A percentile compares a stretch with the other conserved stretches of the same genome.
Conservation (phyloP, 2,888 invertebrate species). For the Mayetiola destructor region DNA sequence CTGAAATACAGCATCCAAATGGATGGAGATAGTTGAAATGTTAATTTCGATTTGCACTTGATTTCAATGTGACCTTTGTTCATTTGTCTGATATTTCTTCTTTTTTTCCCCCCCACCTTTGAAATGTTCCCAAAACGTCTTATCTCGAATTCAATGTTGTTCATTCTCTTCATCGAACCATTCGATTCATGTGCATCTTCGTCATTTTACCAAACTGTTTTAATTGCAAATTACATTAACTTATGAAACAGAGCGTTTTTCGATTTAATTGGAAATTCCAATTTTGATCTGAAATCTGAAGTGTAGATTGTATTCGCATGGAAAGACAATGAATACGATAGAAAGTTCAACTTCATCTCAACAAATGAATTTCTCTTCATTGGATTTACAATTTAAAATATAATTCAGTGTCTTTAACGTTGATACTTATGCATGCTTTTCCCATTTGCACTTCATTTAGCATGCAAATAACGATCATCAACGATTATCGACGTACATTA, state of each 20-base stretch:
- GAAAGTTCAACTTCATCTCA: background rate
- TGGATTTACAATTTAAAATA: too few species aligned
- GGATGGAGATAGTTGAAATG: slow-evolving; percentile 8
- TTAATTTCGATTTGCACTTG: slow-evolving; percentile 5
- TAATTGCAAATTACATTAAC: background rate
- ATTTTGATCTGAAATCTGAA: background rate
- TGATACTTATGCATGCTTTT: too few species aligned
- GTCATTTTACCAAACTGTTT: too few species aligned
- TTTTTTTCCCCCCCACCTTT: too few species aligned
- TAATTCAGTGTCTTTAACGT: too few species aligned
- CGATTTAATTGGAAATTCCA: background rate
- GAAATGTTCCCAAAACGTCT: too few species aligned
- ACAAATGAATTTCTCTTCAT: background rate
- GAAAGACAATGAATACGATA: too few species aligned
- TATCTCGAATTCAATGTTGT: background rate
- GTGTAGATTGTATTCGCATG: background rate
- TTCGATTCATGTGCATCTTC: background rate
- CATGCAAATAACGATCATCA: background rate
- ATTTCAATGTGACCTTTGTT: background rate
- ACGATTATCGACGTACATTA: too few species aligned
- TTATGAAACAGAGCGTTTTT: background rate
- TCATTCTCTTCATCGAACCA: background rate
- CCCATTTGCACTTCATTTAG: background rate
- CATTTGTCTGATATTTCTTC: too few species aligned
- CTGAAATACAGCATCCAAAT: too few species aligned